A percentile compares a stretch with the other conserved stretches of the same genome.
Evolutionary conservation across 1,140 invertebrate genomes (phyloP).

Genomic region (Bombyx mori): DNA sequence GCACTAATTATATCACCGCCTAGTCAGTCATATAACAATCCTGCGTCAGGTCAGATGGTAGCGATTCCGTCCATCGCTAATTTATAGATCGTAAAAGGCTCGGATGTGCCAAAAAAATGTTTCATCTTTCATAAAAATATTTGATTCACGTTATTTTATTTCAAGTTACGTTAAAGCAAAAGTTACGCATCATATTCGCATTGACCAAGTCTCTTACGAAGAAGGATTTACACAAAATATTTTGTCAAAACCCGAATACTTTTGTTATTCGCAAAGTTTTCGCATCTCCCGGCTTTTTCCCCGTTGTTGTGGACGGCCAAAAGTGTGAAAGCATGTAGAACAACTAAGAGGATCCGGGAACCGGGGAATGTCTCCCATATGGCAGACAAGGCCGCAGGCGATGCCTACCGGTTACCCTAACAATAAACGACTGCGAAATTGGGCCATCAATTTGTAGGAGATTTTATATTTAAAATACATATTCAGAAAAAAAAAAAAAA

Average conservation of each 20-base stretch:
- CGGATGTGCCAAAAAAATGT: no score
- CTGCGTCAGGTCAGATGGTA: no score
- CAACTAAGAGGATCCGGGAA: conserved; percentile 29
- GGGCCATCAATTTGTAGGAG: conserved; percentile 27
- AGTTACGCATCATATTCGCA: background rate
- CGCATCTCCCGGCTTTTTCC: conserved; percentile 18
- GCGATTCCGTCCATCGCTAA: no score
- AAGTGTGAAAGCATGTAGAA: conserved; percentile 56
- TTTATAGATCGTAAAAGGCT: no score
- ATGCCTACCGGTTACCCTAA: conserved; percentile 22
- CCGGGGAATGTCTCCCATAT: conserved; percentile 37
- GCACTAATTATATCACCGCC: no score
- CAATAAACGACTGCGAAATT: conserved; percentile 32
- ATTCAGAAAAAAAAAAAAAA: no score
- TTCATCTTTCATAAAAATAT: no score
- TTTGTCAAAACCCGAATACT: conserved; percentile 1
- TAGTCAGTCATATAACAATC: no score
- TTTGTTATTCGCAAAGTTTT: conserved; percentile 27
- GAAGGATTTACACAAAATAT: conserved; percentile 1
- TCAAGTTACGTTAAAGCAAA: background rate
- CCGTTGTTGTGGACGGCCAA: conserved; percentile 25
- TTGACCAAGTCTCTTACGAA: background rate
- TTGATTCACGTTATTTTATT: no score
- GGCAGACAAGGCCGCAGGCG: conserved; percentile 32
- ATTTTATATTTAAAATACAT: background rate